Evolutionary conservation across 2,797 vertebrate species (phyloP).

Genomic region (Melanotaenia maccullochi): DNA sequence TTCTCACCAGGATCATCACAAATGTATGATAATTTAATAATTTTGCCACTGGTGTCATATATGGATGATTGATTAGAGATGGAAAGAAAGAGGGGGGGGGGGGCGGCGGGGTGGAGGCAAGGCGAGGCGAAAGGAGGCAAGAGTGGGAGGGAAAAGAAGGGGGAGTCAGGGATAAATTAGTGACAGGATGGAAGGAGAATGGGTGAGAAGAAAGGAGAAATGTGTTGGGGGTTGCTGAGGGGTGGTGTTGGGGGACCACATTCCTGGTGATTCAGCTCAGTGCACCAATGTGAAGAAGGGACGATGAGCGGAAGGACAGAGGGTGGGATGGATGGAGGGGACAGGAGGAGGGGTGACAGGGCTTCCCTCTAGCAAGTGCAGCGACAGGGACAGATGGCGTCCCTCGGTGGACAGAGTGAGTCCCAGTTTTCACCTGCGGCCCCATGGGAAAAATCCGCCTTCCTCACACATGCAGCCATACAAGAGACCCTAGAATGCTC

Average conservation of each 20-base stretch:
- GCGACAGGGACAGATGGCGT: slow-evolving; percentile 84
- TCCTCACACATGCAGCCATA: slow-evolving; percentile 80
- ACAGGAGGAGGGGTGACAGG: slow-evolving; percentile 68
- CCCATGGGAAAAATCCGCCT: slow-evolving; percentile 85
- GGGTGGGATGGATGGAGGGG: slow-evolving; percentile 71
- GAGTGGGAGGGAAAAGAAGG: slow-evolving; percentile 60
- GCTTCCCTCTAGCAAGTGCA: slow-evolving; percentile 77
- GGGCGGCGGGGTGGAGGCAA: slow-evolving; percentile 57
- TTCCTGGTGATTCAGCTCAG: slow-evolving; percentile 84
- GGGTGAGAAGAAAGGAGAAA: slow-evolving; percentile 41
- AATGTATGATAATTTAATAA: slow-evolving; percentile 78
- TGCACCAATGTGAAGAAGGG: slow-evolving; percentile 75
- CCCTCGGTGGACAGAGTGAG: slow-evolving; percentile 78
- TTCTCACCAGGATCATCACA: slow-evolving; percentile 71
- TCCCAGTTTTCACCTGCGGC: slow-evolving; percentile 88
- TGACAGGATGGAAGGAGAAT: slow-evolving; percentile 58
- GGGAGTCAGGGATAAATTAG: slow-evolving; percentile 66
- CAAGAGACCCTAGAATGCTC: slow-evolving; percentile 77
- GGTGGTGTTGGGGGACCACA: slow-evolving; percentile 49
- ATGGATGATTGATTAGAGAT: slow-evolving; percentile 79
- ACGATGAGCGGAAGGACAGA: slow-evolving; percentile 70
- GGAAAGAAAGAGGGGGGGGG: slow-evolving; percentile 44
- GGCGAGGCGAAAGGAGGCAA: slow-evolving; percentile 50
- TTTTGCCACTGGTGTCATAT: slow-evolving; percentile 74
- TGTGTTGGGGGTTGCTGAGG: slow-evolving; percentile 23